Percentiles rank a stretch among this genome's conserved stretches.
Evolutionary conservation across 2,888 invertebrate genomes (phyloP).

Genomic region (Pristionchus entomophagus): DNA sequence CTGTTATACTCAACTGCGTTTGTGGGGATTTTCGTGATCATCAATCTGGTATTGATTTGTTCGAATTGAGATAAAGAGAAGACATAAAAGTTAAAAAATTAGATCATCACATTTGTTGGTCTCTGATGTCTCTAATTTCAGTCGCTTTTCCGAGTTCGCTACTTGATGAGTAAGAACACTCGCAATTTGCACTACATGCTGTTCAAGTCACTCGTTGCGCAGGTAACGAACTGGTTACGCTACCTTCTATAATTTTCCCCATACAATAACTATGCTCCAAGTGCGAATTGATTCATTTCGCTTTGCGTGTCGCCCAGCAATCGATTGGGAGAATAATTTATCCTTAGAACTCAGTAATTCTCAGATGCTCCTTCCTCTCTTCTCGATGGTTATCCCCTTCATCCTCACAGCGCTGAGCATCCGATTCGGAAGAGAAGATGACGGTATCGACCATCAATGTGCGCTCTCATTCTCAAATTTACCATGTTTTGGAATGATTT

Average conservation of each 20-base stretch:
- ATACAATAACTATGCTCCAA: too few species aligned
- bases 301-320: too few species aligned
- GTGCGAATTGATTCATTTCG: too few species aligned
- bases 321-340: too few species aligned
- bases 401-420: background rate
- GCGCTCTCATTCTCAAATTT: too few species aligned
- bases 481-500: background rate
- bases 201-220: background rate
- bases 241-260: too few species aligned
- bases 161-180: background rate
- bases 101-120: background rate
- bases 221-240: too few species aligned
- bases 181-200: background rate
- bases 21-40: background rate
- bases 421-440: background rate
- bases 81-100: too few species aligned
- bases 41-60: background rate
- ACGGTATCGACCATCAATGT: constrained; percentile 13
- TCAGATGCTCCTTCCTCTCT: background rate
- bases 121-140: background rate
- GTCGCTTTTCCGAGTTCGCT: background rate
- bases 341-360: too few species aligned
- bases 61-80: too few species aligned
- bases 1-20: background rate
- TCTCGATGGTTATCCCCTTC: background rate